These are phyloP conservation scores for Notothenia coriiceps DNA, from an alignment of 2,113 vertebrate genomes.

Conservation along the genomic window DNA sequence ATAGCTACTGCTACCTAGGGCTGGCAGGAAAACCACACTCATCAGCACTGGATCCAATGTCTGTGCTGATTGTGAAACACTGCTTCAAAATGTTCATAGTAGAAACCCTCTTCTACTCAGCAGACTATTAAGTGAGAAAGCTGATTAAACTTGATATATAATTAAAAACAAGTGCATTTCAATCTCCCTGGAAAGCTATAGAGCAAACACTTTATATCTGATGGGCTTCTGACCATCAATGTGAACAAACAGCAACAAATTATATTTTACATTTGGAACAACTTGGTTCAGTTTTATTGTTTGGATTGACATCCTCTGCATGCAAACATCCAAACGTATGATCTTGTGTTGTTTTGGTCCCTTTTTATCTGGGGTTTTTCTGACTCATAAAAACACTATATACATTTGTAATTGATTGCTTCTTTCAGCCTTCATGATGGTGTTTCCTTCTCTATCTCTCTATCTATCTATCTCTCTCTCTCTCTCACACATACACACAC, in stretches of 20 bases:
- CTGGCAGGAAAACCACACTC: conserved; percentile 29
- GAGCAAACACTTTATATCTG: background rate
- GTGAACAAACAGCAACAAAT: background rate
- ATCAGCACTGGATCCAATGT: conserved; percentile 22
- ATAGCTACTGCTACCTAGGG: conserved; percentile 29
- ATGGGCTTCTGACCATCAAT: too few species aligned
- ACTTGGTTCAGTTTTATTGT: conserved; percentile 2
- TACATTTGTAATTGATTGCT: background rate
- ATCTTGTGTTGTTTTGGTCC: background rate
- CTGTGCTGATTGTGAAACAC: conserved; percentile 13
- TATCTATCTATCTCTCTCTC: too few species aligned
- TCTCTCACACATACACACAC: background rate
- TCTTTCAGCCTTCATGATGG: conserved; percentile 5
- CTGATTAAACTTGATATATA: background rate
- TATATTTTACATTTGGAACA: background rate
- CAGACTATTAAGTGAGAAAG: background rate
- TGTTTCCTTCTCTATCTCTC: background rate
- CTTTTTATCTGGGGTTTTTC: background rate
- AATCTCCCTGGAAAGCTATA: background rate
- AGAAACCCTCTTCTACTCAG: background rate
- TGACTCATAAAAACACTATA: background rate
- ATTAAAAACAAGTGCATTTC: background rate
- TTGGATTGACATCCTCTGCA: background rate
- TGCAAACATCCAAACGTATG: too few species aligned
- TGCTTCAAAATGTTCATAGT: background rate